These are phyloP conservation scores for Syngnathus floridae DNA, from an alignment of 2,113 vertebrate genomes.

Conservation along the genomic window DNA sequence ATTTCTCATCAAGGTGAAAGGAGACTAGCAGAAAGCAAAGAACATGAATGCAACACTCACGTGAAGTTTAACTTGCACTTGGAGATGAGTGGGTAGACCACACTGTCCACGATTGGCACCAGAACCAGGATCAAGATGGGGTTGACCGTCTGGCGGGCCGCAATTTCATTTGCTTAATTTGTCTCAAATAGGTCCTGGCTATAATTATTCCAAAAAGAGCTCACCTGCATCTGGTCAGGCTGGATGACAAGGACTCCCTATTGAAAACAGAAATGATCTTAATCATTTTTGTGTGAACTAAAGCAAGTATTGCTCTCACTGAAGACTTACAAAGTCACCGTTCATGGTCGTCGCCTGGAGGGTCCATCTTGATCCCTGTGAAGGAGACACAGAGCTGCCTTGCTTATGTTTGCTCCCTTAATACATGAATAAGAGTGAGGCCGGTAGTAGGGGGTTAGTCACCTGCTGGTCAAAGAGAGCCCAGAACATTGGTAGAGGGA, in stretches of 20 bases:
- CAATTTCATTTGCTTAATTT: not conserved
- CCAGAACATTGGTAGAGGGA: slow-evolving; percentile 99
- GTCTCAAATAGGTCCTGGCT: not conserved
- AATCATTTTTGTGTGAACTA: not conserved
- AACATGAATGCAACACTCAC: slow-evolving; percentile 69
- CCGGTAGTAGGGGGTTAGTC: not conserved
- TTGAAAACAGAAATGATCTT: slow-evolving; percentile 3
- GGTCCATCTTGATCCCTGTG: slow-evolving; percentile 92
- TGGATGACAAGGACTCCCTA: slow-evolving; percentile 79
- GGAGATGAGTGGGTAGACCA: slow-evolving; percentile 81
- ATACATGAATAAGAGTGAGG: not conserved
- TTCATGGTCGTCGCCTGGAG: slow-evolving; percentile 89
- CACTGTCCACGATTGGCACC: slow-evolving; percentile 79
- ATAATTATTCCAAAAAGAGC: not conserved
- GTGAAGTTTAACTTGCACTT: slow-evolving; percentile 88
- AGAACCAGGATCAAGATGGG: slow-evolving; percentile 84
- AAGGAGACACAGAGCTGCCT: slow-evolving; percentile 5
- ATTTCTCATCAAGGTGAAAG: not conserved
- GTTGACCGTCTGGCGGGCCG: slow-evolving; percentile 78
- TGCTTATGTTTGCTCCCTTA: not conserved
- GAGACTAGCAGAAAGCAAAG: not conserved
- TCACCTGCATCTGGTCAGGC: slow-evolving; percentile 97
- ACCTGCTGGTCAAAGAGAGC: slow-evolving; percentile 97
- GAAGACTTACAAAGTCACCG: slow-evolving; percentile 82
- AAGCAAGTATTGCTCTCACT: not conserved